phyloP scores from a whole-genome alignment of 30 jellyfish, hydroid and myxozoan species.

The Hydractinia echinata region DNA sequence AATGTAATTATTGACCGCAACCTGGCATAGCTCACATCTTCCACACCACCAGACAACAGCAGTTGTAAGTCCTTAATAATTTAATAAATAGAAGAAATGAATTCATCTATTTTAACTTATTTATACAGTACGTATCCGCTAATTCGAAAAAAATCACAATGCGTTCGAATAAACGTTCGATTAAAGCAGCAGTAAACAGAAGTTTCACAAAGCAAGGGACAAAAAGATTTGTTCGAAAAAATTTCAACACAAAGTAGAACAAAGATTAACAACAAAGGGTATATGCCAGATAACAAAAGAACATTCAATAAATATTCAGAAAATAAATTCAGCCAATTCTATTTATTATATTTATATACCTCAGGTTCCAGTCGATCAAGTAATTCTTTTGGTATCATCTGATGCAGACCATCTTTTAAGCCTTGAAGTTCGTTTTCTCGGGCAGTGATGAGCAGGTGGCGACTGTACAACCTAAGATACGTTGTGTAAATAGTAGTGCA shows the following conservation, averaged over 20 bases:
- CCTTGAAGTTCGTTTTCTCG: slow-evolving; percentile 51
- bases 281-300: too few species aligned
- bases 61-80: slow-evolving; percentile 60
- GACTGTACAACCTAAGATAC: slow-evolving; percentile 47
- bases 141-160: too few species aligned
- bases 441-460: slow-evolving; percentile 40
- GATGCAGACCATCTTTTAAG: slow-evolving; percentile 69
- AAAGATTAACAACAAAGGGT: too few species aligned
- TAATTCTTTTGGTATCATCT: slow-evolving; percentile 74
- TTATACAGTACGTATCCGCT: too few species aligned
- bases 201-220: too few species aligned
- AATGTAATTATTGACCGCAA: slow-evolving; percentile 59
- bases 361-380: slow-evolving; percentile 78
- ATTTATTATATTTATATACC: slow-evolving; percentile 29
- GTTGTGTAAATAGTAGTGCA: neutral
- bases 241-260: too few species aligned
- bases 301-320: too few species aligned
- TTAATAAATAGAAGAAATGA: neutral
- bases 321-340: too few species aligned
- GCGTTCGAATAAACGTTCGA: too few species aligned
- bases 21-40: slow-evolving; percentile 55
- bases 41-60: slow-evolving; percentile 88
- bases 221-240: too few species aligned
- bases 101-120: neutral
- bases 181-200: too few species aligned